Base-by-base conservation (phyloP, 1,140 invertebrate genomes). In the Nomia melanderi region DNA sequence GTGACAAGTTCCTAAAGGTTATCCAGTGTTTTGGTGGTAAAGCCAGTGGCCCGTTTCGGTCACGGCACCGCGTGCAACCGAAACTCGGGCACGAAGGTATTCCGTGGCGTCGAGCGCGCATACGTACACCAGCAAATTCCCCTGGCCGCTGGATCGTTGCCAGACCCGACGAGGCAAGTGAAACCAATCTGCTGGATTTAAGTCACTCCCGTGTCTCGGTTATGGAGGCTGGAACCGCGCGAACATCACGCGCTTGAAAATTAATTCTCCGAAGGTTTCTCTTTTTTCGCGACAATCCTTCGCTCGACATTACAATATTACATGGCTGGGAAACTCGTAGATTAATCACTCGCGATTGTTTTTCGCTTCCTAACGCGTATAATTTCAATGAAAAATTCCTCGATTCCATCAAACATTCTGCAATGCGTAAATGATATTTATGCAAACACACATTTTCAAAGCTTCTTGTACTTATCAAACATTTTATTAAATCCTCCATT, bases 101-200 rank as follows among this genome's bases (percentile, higher is more conserved):
- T 25, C 77, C 14, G 69, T 29, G 67, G 63, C 36, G 12, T 54
- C 54, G n/a, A n/a, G 25, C 25, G 54, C 20, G 53, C 60, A 71
- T 60, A 36, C 20, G 33, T 39, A n/a, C 62, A 53, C 65, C 59
- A 56, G 57, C 47, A 53, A 69, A 50, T n/a, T 39, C 41, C 41
- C 59, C 20, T 31, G 53, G 71, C 20, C 64, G 56, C 44, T 84
- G 82, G 82, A 76, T 54, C 56, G 25, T 33, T 77, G 82, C 82
- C 82, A 84, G 54, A 14, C 25, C 27, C 81, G 54, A 54, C 62
- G 71, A 72, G 41, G 31, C 78, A 33, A 65, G 67, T 33, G 82
- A 83, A 80, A 83, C 77, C 82, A 84, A 84, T 84, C 82, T 74
- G 78, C 47, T 39, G 44, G 72, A 73, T 84, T 84, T 74, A 70